These are phyloP conservation scores for Phenganax subtilis DNA, from an alignment of 92 coral and sea anemone species.

Conservation along the genomic window DNA sequence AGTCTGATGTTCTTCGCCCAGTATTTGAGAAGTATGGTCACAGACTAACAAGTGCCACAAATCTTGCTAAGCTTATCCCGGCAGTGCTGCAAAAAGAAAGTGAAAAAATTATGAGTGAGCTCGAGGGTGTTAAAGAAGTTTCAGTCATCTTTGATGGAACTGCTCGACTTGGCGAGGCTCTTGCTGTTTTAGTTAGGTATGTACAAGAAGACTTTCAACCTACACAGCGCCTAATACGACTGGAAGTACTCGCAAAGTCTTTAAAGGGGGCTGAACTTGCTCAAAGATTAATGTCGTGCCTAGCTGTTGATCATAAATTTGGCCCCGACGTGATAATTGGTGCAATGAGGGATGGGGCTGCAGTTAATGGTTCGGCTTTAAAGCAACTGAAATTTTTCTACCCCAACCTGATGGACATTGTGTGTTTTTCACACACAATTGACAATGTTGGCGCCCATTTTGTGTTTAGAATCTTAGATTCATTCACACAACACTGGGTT, in stretches of 20 bases:
- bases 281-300: not conserved
- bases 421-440: slow-evolving; percentile 50
- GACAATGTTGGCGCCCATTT: slow-evolving; percentile 48
- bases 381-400: slow-evolving; percentile 47
- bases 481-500: slow-evolving; percentile 21
- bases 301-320: not conserved
- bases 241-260: not conserved
- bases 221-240: slow-evolving; percentile 7
- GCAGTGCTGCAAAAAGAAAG: slow-evolving; percentile 40
- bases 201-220: slow-evolving; percentile 50
- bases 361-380: not conserved
- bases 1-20: slow-evolving; percentile 30
- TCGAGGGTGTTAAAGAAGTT: slow-evolving; percentile 42
- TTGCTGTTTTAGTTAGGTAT: slow-evolving; percentile 52
- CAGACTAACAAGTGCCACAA: slow-evolving; percentile 21
- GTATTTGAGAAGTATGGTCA: slow-evolving; percentile 35
- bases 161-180: slow-evolving; percentile 40
- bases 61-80: slow-evolving; percentile 23
- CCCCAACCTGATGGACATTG: slow-evolving; percentile 43
- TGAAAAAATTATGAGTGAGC: slow-evolving; percentile 40
- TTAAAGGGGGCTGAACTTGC: slow-evolving; percentile 10
- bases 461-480: slow-evolving; percentile 56
- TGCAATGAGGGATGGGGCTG: not conserved
- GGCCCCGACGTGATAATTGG: not conserved
- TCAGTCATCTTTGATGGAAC: slow-evolving; percentile 54